Percentiles rank a stretch among this genome's conserved stretches.
Evolutionary conservation across 2,797 vertebrate species (phyloP).

Genomic region (Brotula barbata): DNA sequence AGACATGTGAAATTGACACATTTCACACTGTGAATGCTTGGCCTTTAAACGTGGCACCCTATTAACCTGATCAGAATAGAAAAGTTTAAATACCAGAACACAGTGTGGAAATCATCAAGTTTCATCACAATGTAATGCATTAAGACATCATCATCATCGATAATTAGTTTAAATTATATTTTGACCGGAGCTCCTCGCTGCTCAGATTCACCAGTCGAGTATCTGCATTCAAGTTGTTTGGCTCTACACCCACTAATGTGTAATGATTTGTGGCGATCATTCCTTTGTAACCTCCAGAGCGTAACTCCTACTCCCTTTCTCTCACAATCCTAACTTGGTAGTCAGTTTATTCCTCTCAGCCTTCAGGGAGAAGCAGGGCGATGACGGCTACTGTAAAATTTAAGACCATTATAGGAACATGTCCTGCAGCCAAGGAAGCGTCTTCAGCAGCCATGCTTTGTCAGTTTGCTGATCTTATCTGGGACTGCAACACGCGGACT

Average conservation of each 20-base stretch:
- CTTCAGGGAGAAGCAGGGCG: conserved; percentile 6
- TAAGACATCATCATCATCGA: not conserved
- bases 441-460: conserved; percentile 19
- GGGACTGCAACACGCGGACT: not conserved
- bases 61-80: conserved; percentile 20
- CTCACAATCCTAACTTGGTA: conserved; percentile 14
- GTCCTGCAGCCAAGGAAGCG: conserved; percentile 38
- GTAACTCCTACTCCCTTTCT: conserved; percentile 22
- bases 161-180: not conserved
- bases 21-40: conserved; percentile 37
- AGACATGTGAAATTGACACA: conserved; percentile 36
- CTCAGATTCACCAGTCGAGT: not conserved
- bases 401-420: conserved; percentile 37
- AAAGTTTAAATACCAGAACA: conserved; percentile 8
- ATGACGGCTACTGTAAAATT: conserved; percentile 36
- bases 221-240: not conserved
- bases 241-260: not conserved
- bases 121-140: too few species aligned
- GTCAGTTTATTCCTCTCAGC: conserved; percentile 29
- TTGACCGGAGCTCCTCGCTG: not conserved
- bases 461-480: conserved; percentile 18
- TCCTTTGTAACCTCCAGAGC: conserved; percentile 7
- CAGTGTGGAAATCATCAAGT: conserved; percentile 26
- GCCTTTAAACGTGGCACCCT: conserved; percentile 25
- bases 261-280: not conserved